Conservation (phyloP, 2,113 vertebrate species). For the Psittacula cyanocephala region DNA sequence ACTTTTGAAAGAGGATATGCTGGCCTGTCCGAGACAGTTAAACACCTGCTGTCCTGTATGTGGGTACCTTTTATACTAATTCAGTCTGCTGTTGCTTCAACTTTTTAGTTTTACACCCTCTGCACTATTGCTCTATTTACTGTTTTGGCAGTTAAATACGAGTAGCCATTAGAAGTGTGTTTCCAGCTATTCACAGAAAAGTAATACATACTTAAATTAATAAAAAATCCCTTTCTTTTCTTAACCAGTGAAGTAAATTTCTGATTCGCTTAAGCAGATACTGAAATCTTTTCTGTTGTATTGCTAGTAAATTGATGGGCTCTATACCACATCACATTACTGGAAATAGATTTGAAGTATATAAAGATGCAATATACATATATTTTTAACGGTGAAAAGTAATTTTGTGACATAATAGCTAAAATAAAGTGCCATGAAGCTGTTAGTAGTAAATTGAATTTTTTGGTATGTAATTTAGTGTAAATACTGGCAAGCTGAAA, state of each 20-base stretch:
- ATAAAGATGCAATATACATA: slow-evolving; percentile 40
- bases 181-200: slow-evolving; percentile 11
- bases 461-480: slow-evolving; percentile 71
- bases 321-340: slow-evolving; percentile 13
- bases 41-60: neutral
- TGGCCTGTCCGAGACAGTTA: neutral
- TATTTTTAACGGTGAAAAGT: slow-evolving; percentile 62
- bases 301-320: slow-evolving; percentile 52
- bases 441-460: slow-evolving; percentile 72
- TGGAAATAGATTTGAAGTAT: slow-evolving; percentile 53
- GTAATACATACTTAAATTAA: neutral
- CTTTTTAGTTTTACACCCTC: neutral
- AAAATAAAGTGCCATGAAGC: slow-evolving; percentile 68
- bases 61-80: neutral
- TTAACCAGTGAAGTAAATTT: neutral
- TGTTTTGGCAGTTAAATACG: slow-evolving; percentile 11
- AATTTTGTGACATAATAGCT: slow-evolving; percentile 67
- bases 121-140: neutral
- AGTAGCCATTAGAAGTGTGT: neutral
- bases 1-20: neutral
- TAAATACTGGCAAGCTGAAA: slow-evolving; percentile 61
- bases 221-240: neutral
- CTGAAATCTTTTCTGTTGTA: slow-evolving; percentile 14
- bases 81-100: neutral
- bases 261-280: slow-evolving; percentile 21